These are phyloP conservation scores for Leistus spinibarbis DNA, from an alignment of 2,888 invertebrate genomes.

Conservation along the genomic window DNA sequence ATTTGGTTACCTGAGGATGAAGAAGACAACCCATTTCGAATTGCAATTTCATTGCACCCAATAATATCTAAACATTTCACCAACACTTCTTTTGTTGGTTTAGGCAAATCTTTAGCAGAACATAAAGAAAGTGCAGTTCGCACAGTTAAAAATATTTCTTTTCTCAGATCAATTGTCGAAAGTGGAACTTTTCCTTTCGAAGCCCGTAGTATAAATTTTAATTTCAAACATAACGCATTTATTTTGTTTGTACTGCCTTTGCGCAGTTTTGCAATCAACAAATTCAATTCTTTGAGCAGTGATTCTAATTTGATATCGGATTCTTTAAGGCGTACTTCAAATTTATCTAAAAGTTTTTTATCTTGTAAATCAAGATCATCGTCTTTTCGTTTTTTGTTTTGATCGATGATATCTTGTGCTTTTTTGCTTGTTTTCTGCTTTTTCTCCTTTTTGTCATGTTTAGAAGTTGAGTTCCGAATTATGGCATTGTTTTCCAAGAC, in stretches of 20 bases:
- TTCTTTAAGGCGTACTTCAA: conserved; percentile 15
- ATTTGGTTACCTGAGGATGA: neutral
- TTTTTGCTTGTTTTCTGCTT: conserved; percentile 19
- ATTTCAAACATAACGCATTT: conserved; percentile 15
- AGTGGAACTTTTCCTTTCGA: neutral
- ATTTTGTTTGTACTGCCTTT: conserved; percentile 8
- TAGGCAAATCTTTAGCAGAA: neutral
- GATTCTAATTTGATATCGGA: neutral
- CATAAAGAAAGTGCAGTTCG: conserved; percentile 6
- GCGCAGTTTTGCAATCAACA: conserved; percentile 2
- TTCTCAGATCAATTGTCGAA: conserved; percentile 9
- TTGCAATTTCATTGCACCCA: conserved; percentile 41
- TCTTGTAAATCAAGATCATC: conserved; percentile 16
- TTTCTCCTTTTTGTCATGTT: conserved; percentile 10
- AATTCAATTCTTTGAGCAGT: conserved; percentile 6
- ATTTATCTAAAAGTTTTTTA: conserved; percentile 22
- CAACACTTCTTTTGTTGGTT: conserved; percentile 28
- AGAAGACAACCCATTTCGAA: conserved; percentile 35
- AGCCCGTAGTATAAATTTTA: conserved; percentile 11
- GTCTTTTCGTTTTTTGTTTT: conserved; percentile 5
- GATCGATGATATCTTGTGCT: conserved; percentile 17
- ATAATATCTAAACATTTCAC: conserved; percentile 38
- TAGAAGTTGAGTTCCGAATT: conserved; percentile 9
- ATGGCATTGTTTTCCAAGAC: conserved; percentile 10
- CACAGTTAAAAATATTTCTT: conserved; percentile 23